Evolutionary conservation across 2,888 invertebrate species (phyloP), one percentile per base, ranked within the genome.

Genomic region (Ceratothoa steindachneri): DNA sequence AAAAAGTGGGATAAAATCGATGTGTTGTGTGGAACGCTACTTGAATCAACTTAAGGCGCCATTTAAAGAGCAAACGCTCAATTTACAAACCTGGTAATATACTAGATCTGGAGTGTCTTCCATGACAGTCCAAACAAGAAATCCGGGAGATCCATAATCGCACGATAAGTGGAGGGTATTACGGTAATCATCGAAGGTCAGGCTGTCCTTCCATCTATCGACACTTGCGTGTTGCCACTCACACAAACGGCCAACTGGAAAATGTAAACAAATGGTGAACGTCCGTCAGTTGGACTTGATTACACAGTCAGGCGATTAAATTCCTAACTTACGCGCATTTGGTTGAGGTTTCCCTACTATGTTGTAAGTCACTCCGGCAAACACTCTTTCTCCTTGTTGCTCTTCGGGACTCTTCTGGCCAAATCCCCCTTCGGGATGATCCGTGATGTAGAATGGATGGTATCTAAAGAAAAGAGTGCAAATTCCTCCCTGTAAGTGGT

Each of bases 371-470:
- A 95, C 90, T 2, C 95, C 95, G 7, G 93, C 94, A 83, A 89
- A 95, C 15, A 93, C 88, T 31, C 87, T 87, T 82, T 93, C 80
- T 77, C 88, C 88, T 80, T 87, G 86, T 81, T 90, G 90, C 53
- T 93, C 89, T 0, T 87, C 86, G 66, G 88, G 89, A 19, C 86
- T 87, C 84, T 92, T 92, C 84, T 93, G 93, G 0, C 91, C 92
- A 82, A 89, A 92, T 0, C 95, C 95, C 29, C 95, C 95, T 83
- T 93, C 93, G 0, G 88, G 86, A 1, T 91, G 93, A 83, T 91
- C 91, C 52, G 93, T 93, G 82, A 95, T 94, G 85, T 95, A 95
- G 83, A 95, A 90, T 12, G 95, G 95, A 86, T 95, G 95, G 85
- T 92, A 95, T 87, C 89, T 90, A 70, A 0, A 22, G n/a, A 30